Evolutionary conservation across 2,888 invertebrate species (phyloP).

Genomic region (Drosophila maculinotata): DNA sequence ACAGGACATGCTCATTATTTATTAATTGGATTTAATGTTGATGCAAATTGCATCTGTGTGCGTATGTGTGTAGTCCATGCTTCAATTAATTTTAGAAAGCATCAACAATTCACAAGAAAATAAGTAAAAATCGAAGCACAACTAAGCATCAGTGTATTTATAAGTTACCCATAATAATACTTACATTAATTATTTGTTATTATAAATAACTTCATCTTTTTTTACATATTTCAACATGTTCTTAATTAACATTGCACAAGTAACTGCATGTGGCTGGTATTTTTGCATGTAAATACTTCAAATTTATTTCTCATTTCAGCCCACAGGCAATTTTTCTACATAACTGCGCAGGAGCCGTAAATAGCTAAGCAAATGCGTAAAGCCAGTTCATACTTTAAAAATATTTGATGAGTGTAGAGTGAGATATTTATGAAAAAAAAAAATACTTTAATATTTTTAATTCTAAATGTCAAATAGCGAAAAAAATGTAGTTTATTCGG

Average conservation of each 20-base stretch:
- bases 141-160: neutral
- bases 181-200: neutral
- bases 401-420: neutral
- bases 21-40: conserved; percentile 66
- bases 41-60: conserved; percentile 36
- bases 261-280: conserved; percentile 13
- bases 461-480: neutral
- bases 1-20: conserved; percentile 61
- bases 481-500: too few species aligned
- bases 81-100: conserved; percentile 29
- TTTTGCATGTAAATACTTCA: conserved; percentile 30
- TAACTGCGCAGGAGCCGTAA: conserved; percentile 8
- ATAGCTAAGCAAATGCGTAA: conserved; percentile 11
- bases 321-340: conserved; percentile 1
- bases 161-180: conserved; percentile 5
- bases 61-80: conserved; percentile 4
- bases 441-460: neutral
- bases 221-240: conserved; percentile 10
- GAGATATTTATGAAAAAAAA: neutral
- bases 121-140: neutral
- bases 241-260: conserved; percentile 42
- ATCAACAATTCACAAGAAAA: conserved; percentile 19
- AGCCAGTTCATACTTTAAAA: conserved; percentile 1
- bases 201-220: conserved; percentile 15
- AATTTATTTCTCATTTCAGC: conserved; percentile 14